These are phyloP conservation scores for Troides helena DNA, from an alignment of 2,888 invertebrate genomes.

Conservation along the genomic window DNA sequence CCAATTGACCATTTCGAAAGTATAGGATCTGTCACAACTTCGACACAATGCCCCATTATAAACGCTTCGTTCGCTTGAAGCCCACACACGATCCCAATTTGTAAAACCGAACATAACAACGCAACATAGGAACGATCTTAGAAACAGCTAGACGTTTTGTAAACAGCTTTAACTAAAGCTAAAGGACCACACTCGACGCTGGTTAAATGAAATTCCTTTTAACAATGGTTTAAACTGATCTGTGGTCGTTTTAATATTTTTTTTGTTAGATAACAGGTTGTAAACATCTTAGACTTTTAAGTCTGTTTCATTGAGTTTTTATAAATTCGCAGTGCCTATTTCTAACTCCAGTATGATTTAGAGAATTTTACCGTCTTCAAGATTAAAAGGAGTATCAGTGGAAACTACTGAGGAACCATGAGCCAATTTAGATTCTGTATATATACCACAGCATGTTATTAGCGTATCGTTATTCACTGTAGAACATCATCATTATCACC, in stretches of 20 bases:
- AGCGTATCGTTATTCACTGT: no score
- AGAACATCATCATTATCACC: no score
- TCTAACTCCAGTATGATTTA: no score
- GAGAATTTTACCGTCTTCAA: no score
- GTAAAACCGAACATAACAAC: constrained; percentile 28
- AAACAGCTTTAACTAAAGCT: constrained; percentile 16
- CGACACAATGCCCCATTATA: background rate
- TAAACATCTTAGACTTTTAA: no score
- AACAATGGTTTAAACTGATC: constrained; percentile 1
- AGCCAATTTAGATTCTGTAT: no score
- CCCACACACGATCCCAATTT: constrained; percentile 29
- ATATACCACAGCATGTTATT: no score
- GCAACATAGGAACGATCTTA: constrained; percentile 6
- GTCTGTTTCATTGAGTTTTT: no score
- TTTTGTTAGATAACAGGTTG: no score
- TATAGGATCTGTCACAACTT: background rate
- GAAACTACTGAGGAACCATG: no score
- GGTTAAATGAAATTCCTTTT: constrained; percentile 9
- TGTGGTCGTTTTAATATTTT: background rate
- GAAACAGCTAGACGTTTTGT: constrained; percentile 19
- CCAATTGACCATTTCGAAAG: background rate
- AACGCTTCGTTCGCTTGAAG: constrained; percentile 6
- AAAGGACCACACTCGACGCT: constrained; percentile 28
- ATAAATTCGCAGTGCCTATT: no score
- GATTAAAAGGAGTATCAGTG: no score